Evolutionary conservation across 2,113 vertebrate species (phyloP).

Genomic region (Petrocephalus zakoni): DNA sequence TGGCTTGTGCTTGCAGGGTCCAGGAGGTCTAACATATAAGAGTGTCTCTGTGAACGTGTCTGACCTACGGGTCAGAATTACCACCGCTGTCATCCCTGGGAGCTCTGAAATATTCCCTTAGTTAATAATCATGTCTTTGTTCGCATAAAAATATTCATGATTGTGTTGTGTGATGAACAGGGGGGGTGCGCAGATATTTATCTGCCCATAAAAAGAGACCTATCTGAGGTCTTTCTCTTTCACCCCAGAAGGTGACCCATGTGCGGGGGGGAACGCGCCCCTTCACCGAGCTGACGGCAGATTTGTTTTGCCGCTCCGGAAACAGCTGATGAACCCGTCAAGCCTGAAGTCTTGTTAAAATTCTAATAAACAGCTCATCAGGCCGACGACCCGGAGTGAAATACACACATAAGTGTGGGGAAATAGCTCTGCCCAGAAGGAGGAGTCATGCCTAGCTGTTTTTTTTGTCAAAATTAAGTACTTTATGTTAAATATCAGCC

Average conservation of each 20-base stretch:
- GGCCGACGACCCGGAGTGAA: slow-evolving; percentile 72
- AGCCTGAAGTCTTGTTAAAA: slow-evolving; percentile 66
- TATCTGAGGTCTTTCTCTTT: slow-evolving; percentile 47
- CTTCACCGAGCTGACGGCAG: slow-evolving; percentile 49
- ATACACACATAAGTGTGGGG: slow-evolving; percentile 48
- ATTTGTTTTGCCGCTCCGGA: slow-evolving; percentile 60
- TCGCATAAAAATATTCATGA: slow-evolving; percentile 70
- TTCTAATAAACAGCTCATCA: slow-evolving; percentile 74
- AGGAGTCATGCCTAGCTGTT: too few relatives aligned
- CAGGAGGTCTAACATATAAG: background rate
- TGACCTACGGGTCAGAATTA: slow-evolving; percentile 59
- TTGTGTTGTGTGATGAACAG: slow-evolving; percentile 62
- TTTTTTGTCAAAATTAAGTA: slow-evolving; percentile 61
- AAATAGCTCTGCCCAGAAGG: too few relatives aligned
- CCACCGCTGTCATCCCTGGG: slow-evolving; percentile 42
- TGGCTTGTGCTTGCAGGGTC: background rate
- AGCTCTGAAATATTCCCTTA: slow-evolving; percentile 60
- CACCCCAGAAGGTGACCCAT: slow-evolving; percentile 63
- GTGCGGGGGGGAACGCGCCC: slow-evolving; percentile 48
- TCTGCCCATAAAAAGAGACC: slow-evolving; percentile 63
- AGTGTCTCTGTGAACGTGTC: slow-evolving; percentile 7
- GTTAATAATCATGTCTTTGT: slow-evolving; percentile 66
- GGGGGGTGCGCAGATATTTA: slow-evolving; percentile 57
- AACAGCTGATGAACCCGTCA: slow-evolving; percentile 71
- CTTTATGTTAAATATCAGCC: slow-evolving; percentile 62